Percentiles rank a stretch among this genome's conserved stretches.
Evolutionary conservation across 1,140 invertebrate species (phyloP).

Genomic region (Acromyrmex heyeri): DNA sequence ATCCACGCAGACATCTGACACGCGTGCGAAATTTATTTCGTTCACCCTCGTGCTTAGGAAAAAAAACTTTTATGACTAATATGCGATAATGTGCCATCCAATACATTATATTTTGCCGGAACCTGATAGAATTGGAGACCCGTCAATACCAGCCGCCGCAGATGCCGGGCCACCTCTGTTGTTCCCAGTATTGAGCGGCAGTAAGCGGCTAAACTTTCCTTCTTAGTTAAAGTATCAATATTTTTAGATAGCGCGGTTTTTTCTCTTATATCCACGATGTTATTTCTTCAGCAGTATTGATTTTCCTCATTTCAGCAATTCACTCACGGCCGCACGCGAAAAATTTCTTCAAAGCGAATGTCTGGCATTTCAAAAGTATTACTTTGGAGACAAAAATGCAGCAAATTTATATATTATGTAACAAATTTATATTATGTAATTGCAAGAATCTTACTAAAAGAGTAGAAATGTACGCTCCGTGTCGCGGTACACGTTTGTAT

Average conservation of each 20-base stretch:
- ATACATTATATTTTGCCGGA: conserved; percentile 77
- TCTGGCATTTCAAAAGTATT: conserved; percentile 32
- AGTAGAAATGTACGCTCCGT: neutral
- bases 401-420: conserved; percentile 34
- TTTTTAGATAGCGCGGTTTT: conserved; percentile 76
- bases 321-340: neutral
- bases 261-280: conserved; percentile 73
- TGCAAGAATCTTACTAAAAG: conserved; percentile 23
- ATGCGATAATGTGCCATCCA: conserved; percentile 80
- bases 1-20: conserved; percentile 71
- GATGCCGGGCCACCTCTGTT: conserved; percentile 65
- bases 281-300: conserved; percentile 75
- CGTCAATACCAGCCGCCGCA: conserved; percentile 79
- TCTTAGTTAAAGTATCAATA: conserved; percentile 82
- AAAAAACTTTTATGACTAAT: conserved; percentile 80
- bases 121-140: conserved; percentile 79
- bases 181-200: conserved; percentile 30
- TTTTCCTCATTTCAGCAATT: conserved; percentile 73
- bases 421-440: conserved; percentile 30
- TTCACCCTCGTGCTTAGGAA: conserved; percentile 26
- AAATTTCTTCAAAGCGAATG: conserved; percentile 39
- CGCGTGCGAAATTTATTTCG: conserved; percentile 72
- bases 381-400: conserved; percentile 35
- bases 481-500: neutral
- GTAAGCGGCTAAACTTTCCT: conserved; percentile 76